Evolutionary conservation across 2,888 invertebrate genomes (phyloP), one percentile per base, ranked within the genome.

Genomic region (Leptura quadrifasciata): DNA sequence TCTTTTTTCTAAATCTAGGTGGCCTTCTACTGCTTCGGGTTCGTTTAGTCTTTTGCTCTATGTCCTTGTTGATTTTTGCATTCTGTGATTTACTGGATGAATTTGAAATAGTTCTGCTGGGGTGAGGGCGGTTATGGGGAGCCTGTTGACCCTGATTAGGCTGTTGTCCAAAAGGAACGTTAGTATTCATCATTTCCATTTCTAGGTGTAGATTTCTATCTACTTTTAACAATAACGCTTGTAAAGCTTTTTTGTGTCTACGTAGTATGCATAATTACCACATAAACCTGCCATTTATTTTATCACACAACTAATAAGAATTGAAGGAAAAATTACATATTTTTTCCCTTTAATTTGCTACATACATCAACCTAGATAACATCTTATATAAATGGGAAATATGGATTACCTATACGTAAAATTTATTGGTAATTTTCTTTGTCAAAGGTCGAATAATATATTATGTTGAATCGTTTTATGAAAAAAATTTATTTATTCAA

Each of bases 11-110:
- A 58, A 39, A 20, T 39, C 74, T 79, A 3, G 35, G 70, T 55
- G n/a, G n/a, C n/a, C n/a, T n/a, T n/a, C n/a, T n/a, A n/a, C 12
- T 70, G 60, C 74, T 74, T 47, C 76, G 70, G 9, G 65, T 77
- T 52, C 72, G 20, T 63, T 75, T 79, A 5, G 39, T 17, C 61
- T 72, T 70, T 24, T 75, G 47, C 47, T 47, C 72, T 17, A 27
- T 58, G 0, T 60, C 63, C 8, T 21, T 70, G 12, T 67, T 65
- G 18, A 5, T 55, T 18, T 21, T n/a, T 54, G 27, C 12, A 55
- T 57, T 21, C 20, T 65, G 47, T 18, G 67, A 60, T 12, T 58
- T 35, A 58, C 55, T 63, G 18, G 68, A 57, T 31, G 20, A 17
- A 35, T 57, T 31, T 18, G 31, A 55, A 68, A 35, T 6, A 27